Percentiles rank a stretch among this genome's conserved stretches.
These are phyloP conservation scores for Ploceus nigricollis DNA, from an alignment of 2,113 vertebrate species.

Conservation along the genomic window DNA sequence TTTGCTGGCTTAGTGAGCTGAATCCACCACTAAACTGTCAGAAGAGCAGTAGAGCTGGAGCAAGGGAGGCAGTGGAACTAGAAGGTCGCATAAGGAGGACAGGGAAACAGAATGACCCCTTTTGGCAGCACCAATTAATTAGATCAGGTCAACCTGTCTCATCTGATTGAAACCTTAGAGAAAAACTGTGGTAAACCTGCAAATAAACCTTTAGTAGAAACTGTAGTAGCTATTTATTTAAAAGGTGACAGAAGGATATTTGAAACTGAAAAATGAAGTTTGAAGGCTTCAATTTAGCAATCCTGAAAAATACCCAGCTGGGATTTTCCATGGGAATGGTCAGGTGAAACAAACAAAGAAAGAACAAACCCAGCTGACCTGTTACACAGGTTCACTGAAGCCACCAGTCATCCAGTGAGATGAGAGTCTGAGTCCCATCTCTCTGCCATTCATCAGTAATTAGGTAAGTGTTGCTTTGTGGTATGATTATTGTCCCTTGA, in stretches of 20 bases:
- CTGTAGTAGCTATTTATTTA: background rate
- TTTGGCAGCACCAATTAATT: background rate
- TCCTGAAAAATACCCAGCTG: background rate
- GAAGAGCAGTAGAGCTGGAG: background rate
- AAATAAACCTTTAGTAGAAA: background rate
- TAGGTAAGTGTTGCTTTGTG: background rate
- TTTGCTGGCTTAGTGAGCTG: background rate
- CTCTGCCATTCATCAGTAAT: background rate
- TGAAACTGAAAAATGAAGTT: background rate
- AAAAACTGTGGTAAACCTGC: background rate
- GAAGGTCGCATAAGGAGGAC: background rate
- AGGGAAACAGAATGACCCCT: background rate
- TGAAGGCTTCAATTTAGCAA: background rate
- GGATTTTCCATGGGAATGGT: background rate
- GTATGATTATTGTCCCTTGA: background rate
- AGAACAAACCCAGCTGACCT: background rate
- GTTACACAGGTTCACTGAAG: background rate
- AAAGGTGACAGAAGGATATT: background rate
- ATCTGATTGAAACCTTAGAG: background rate
- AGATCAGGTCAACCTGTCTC: background rate
- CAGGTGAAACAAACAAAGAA: background rate
- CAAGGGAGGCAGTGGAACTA: background rate
- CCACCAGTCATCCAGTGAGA: background rate
- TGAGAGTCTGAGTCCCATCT: background rate
- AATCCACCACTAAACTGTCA: background rate